These are phyloP conservation scores for Takifugu flavidus DNA, from an alignment of 2,113 vertebrate genomes.

Conservation along the genomic window DNA sequence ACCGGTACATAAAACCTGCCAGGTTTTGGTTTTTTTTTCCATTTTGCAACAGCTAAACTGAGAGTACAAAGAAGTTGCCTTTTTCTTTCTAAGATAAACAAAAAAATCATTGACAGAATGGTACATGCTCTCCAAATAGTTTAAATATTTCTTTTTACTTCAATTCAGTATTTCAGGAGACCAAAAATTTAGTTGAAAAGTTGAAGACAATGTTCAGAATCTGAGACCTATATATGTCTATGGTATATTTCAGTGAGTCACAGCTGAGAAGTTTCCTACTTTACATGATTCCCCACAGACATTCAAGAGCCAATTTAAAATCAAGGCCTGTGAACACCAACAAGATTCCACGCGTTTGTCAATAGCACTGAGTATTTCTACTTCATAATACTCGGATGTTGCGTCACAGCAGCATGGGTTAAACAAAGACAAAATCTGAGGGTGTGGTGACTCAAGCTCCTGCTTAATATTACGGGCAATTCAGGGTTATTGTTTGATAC, in stretches of 20 bases:
- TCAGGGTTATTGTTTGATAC: slow-evolving; percentile 38
- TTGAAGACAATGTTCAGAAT: not conserved
- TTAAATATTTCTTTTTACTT: not conserved
- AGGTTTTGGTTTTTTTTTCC: not conserved
- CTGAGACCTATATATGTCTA: not conserved
- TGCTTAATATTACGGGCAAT: slow-evolving; percentile 25
- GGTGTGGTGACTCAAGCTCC: slow-evolving; percentile 24
- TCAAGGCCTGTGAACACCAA: not conserved
- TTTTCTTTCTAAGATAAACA: not conserved
- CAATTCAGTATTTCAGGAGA: not conserved
- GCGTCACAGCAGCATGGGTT: slow-evolving; percentile 44
- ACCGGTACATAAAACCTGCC: not conserved
- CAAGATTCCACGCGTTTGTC: slow-evolving; percentile 40
- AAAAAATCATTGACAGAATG: slow-evolving; percentile 5
- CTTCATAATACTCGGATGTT: slow-evolving; percentile 66
- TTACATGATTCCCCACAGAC: not conserved
- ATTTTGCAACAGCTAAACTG: slow-evolving; percentile 5
- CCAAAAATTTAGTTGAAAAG: not conserved
- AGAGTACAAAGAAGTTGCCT: not conserved
- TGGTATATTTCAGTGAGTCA: slow-evolving; percentile 21
- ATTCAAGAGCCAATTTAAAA: not conserved
- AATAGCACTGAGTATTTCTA: slow-evolving; percentile 19
- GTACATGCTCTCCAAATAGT: not conserved
- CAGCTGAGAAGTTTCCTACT: not conserved
- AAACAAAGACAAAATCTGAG: slow-evolving; percentile 46